phyloP scores from a whole-genome alignment of 2,113 vertebrate species.

The Cephalophus harveyi region DNA sequence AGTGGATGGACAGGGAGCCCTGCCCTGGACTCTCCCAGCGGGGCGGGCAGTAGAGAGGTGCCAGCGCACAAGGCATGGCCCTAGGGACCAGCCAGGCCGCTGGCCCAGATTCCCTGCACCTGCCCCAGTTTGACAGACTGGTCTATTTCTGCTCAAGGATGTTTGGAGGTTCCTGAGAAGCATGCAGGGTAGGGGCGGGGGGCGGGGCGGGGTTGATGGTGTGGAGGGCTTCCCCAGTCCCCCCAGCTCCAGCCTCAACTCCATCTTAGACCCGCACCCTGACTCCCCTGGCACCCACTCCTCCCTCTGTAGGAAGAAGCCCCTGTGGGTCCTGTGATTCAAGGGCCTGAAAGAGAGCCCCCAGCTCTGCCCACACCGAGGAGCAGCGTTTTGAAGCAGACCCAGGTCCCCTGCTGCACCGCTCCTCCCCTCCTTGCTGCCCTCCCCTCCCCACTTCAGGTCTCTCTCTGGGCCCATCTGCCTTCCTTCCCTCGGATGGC shows the following conservation, averaged over 20 bases:
- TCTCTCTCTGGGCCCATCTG: neutral
- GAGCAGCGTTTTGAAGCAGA: neutral
- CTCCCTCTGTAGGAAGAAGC: neutral
- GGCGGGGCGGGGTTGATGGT: neutral
- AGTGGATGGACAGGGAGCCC: neutral
- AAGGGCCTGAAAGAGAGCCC: neutral
- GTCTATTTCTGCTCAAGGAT: slow-evolving; percentile 62
- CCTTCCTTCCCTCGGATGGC: neutral
- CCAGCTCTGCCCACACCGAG: neutral
- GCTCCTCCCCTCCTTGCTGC: neutral
- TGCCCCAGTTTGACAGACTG: slow-evolving; percentile 54
- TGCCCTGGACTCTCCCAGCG: neutral
- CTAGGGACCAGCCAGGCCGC: slow-evolving; percentile 17
- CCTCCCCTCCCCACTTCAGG: neutral
- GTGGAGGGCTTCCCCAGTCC: neutral
- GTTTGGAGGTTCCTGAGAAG: neutral
- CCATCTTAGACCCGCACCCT: neutral
- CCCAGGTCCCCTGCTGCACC: fast-evolving
- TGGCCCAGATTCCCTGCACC: slow-evolving; percentile 64
- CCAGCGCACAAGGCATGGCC: neutral
- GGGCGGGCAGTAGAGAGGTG: fast-evolving
- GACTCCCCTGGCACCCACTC: neutral
- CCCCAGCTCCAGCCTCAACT: neutral
- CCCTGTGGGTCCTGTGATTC: neutral
- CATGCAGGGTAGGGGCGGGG: neutral